phyloP scores from a whole-genome alignment of 2,888 invertebrate genomes.

The Ptilodon capucinus region DNA sequence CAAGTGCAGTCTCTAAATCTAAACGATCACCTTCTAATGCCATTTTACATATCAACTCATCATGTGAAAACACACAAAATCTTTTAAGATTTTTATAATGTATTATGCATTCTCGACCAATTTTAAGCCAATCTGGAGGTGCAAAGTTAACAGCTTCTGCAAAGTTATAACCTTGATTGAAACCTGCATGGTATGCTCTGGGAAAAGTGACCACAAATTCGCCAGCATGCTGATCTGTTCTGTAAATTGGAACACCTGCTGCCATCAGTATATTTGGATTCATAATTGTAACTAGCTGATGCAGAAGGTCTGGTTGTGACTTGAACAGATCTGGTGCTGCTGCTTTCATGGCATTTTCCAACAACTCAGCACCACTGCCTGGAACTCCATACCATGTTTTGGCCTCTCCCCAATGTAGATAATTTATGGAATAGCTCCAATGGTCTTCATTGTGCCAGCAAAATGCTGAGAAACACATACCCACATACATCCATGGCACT shows the following conservation, averaged over 20 bases:
- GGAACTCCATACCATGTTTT: slow-evolving; percentile 93
- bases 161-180: slow-evolving; percentile 92
- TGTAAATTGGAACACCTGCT: slow-evolving; percentile 82
- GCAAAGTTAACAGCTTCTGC: slow-evolving; percentile 94
- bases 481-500: slow-evolving; percentile 93
- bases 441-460: slow-evolving; percentile 94
- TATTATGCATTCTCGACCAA: slow-evolving; percentile 86
- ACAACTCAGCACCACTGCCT: slow-evolving; percentile 85
- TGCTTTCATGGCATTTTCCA: slow-evolving; percentile 87
- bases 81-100: slow-evolving; percentile 87
- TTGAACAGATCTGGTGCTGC: slow-evolving; percentile 89
- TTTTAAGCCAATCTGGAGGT: slow-evolving; percentile 89
- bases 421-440: slow-evolving; percentile 92
- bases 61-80: slow-evolving; percentile 91
- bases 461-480: slow-evolving; percentile 92
- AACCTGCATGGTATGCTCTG: slow-evolving; percentile 90
- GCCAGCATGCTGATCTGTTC: slow-evolving; percentile 89
- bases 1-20: slow-evolving; percentile 85
- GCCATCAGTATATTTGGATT: slow-evolving; percentile 88
- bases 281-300: slow-evolving; percentile 90
- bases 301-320: slow-evolving; percentile 88
- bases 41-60: slow-evolving; percentile 90
- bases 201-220: slow-evolving; percentile 92
- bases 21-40: slow-evolving; percentile 85
- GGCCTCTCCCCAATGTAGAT: slow-evolving; percentile 91